These are phyloP conservation scores for Sinhomidia bicolor DNA, from an alignment of 2,888 invertebrate genomes.

Conservation along the genomic window DNA sequence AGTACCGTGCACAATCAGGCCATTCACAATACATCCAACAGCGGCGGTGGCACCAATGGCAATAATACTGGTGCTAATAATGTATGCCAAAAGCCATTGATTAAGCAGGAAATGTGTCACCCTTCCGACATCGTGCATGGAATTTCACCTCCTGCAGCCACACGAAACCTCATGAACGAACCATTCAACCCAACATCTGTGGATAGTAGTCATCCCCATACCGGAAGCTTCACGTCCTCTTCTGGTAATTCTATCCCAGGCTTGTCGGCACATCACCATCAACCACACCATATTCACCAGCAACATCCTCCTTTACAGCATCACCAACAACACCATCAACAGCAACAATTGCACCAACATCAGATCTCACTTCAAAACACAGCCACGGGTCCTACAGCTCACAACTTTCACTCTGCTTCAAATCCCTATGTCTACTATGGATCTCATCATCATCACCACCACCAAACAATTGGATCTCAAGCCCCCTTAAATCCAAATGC, in stretches of 20 bases:
- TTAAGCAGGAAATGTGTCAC: conserved; percentile 75
- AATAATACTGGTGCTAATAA: conserved; percentile 46
- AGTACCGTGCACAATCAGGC: conserved; percentile 34
- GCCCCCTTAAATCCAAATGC: conserved; percentile 48
- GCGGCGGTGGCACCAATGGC: conserved; percentile 11
- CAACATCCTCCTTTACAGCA: conserved; percentile 66
- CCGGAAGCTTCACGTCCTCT: conserved; percentile 74
- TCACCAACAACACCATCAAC: conserved; percentile 59
- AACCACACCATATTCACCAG: conserved; percentile 70
- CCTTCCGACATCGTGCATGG: conserved; percentile 74
- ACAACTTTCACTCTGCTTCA: conserved; percentile 55
- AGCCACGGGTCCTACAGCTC: conserved; percentile 2
- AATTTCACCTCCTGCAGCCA: conserved; percentile 71
- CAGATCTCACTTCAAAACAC: conserved; percentile 61
- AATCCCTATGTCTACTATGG: conserved; percentile 63
- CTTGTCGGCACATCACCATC: conserved; percentile 68
- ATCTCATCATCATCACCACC: conserved; percentile 57
- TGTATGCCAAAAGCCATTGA: conserved; percentile 65
- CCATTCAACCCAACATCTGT: conserved; percentile 70
- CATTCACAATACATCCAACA: not conserved
- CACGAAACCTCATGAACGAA: conserved; percentile 72
- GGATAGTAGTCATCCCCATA: conserved; percentile 69
- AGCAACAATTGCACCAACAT: conserved; percentile 67
- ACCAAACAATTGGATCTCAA: conserved; percentile 44
- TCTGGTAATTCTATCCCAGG: conserved; percentile 63